Conservation (phyloP, 2,113 vertebrate genomes). For the Chlamydotis undulata region DNA sequence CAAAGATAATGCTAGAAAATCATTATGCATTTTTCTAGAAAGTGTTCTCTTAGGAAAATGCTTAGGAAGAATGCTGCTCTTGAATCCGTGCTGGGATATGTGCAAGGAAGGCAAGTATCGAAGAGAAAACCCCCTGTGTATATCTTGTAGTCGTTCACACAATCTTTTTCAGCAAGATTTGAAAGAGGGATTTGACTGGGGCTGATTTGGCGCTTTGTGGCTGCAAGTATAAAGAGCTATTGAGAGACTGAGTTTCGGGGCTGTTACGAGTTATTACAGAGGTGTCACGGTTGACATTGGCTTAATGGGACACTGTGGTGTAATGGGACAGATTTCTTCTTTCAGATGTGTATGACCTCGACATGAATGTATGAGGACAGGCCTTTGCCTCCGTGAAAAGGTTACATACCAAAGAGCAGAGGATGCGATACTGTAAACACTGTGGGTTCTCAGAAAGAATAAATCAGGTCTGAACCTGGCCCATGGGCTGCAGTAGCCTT, state of each 20-base stretch:
- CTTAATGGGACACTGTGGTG: background rate
- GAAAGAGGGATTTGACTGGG: background rate
- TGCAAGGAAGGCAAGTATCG: background rate
- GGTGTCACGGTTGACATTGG: accelerated
- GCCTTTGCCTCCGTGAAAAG: background rate
- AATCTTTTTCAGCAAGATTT: background rate
- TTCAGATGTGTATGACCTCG: background rate
- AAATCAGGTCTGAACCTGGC: background rate
- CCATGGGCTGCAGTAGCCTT: background rate
- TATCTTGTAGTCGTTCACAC: background rate
- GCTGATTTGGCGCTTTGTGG: background rate
- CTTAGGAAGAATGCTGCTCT: background rate
- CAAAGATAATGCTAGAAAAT: background rate
- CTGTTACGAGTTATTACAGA: background rate
- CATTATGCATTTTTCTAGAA: background rate
- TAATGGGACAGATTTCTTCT: background rate
- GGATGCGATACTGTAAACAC: background rate
- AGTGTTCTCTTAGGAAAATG: background rate
- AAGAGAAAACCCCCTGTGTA: background rate
- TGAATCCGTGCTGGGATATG: background rate
- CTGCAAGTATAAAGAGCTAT: background rate
- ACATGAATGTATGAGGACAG: background rate
- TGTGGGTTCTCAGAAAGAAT: background rate
- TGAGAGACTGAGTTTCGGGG: background rate
- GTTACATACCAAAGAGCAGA: background rate